Conservation (phyloP, 2,888 invertebrate genomes). For the Teleiodes luculella region DNA sequence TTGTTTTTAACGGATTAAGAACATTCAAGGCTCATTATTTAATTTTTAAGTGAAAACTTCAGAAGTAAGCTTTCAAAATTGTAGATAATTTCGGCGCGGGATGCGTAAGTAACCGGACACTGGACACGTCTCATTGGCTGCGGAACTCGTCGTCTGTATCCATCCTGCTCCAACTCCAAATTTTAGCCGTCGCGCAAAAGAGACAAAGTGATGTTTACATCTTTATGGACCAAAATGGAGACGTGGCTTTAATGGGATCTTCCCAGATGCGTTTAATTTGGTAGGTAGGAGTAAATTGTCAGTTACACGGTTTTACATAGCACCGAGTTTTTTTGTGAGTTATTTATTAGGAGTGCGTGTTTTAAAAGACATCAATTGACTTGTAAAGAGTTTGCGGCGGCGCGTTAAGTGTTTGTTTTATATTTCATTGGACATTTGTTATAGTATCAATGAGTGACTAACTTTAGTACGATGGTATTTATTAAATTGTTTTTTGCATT, state of each 20-base stretch:
- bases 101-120: constrained; percentile 67
- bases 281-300: constrained; percentile 69
- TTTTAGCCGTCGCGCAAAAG: constrained; percentile 16
- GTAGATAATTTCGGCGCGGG: constrained; percentile 45
- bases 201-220: constrained; percentile 58
- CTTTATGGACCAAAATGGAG: constrained; percentile 63
- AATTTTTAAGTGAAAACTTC: constrained; percentile 16
- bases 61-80: constrained; percentile 13
- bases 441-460: neutral
- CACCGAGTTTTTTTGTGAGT: constrained; percentile 48
- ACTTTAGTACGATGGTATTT: neutral
- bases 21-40: neutral
- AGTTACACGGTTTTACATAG: constrained; percentile 55
- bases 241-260: constrained; percentile 69
- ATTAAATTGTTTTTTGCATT: neutral
- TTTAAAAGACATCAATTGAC: constrained; percentile 25
- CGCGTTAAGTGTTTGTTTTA: neutral
- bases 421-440: neutral
- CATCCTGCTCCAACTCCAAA: constrained; percentile 47
- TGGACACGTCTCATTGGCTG: constrained; percentile 73
- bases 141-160: constrained; percentile 54
- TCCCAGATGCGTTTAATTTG: constrained; percentile 67
- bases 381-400: neutral
- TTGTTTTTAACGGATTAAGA: neutral
- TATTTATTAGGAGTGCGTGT: constrained; percentile 43